Evolutionary conservation across 2,113 vertebrate species (phyloP).

Genomic region (Pseudorectes ferrugineus): DNA sequence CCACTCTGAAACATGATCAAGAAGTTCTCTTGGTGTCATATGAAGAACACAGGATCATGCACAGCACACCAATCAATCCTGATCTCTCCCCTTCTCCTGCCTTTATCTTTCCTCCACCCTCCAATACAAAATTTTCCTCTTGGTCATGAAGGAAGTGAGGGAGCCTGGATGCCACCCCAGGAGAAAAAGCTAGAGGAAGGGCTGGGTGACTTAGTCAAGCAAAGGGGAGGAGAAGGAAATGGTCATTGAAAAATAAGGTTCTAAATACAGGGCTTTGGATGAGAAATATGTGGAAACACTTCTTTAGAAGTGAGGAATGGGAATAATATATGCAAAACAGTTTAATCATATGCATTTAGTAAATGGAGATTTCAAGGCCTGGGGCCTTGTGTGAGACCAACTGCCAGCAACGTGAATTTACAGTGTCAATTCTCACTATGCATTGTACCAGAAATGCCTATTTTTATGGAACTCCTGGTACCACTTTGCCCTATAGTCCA

Average conservation of each 20-base stretch:
- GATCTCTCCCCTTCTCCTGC: neutral
- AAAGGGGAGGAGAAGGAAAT: conserved; percentile 54
- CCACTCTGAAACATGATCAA: neutral
- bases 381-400: neutral
- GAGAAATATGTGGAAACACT: neutral
- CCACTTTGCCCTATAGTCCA: neutral
- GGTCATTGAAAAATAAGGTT: conserved; percentile 10
- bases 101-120: neutral
- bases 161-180: neutral
- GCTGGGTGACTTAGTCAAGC: conserved; percentile 44
- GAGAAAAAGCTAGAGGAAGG: conserved; percentile 43
- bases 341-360: neutral
- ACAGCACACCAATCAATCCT: neutral
- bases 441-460: neutral
- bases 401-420: neutral
- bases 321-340: neutral
- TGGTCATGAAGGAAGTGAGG: conserved; percentile 29
- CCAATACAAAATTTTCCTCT: neutral
- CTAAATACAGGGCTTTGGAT: neutral
- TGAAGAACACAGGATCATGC: neutral
- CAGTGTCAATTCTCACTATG: neutral
- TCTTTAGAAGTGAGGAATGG: neutral
- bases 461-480: neutral
- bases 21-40: neutral
- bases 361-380: neutral